These are phyloP conservation scores for Leptopterna dolabrata DNA, from an alignment of 2,888 invertebrate genomes.

Conservation along the genomic window DNA sequence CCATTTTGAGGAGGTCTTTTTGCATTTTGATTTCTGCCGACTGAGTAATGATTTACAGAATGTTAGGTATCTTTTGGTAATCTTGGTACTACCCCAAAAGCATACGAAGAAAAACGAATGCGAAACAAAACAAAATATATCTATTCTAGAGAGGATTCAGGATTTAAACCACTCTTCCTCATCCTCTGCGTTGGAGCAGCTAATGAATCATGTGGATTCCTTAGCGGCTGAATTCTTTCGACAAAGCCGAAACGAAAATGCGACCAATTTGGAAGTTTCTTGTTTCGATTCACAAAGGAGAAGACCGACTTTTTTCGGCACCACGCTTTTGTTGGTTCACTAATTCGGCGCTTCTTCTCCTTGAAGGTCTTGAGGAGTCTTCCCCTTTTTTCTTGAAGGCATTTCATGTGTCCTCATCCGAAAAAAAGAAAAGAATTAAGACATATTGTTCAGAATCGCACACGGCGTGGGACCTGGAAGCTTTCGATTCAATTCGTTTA, in stretches of 20 bases:
- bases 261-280: neutral
- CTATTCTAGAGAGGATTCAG: neutral
- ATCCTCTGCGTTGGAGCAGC: neutral
- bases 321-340: neutral
- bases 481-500: no score
- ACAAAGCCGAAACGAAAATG: neutral
- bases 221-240: neutral
- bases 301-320: neutral
- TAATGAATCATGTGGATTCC: conserved; percentile 2
- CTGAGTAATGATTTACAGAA: no score
- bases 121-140: neutral
- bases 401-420: neutral
- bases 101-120: neutral
- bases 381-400: neutral
- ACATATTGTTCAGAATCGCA: neutral
- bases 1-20: no score
- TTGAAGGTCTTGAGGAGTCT: neutral
- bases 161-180: neutral
- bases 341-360: neutral
- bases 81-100: neutral
- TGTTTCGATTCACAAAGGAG: neutral
- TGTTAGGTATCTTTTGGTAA: no score
- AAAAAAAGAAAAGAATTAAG: neutral
- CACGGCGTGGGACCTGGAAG: neutral
- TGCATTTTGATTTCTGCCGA: no score